Evolutionary conservation across 2,797 vertebrate genomes (phyloP).

Genomic region (Gephyroberyx darwinii): DNA sequence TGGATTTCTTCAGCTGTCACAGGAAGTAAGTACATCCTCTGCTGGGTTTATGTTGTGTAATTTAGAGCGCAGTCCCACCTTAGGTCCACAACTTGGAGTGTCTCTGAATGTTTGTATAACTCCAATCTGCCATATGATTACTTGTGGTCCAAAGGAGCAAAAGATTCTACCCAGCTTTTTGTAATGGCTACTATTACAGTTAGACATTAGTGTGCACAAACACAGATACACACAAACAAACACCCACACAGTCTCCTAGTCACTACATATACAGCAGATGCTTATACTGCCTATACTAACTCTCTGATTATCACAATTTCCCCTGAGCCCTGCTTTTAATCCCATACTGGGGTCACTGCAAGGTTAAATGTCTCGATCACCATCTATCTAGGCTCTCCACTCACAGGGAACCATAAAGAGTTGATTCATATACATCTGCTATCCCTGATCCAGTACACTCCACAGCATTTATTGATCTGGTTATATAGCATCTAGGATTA

Average conservation of each 20-base stretch:
- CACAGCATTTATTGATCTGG: conserved; percentile 55
- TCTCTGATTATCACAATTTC: conserved; percentile 46
- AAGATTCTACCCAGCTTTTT: conserved; percentile 35
- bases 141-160: conserved; percentile 11
- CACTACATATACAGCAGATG: conserved; percentile 16
- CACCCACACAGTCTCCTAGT: conserved; percentile 1
- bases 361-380: conserved; percentile 62
- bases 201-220: conserved; percentile 24
- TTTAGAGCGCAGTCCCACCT: too few relatives aligned
- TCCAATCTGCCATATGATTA: not conserved
- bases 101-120: conserved; percentile 30
- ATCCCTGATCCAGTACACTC: conserved; percentile 21
- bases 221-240: conserved; percentile 11
- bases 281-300: conserved; percentile 18
- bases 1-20: too few relatives aligned
- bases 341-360: conserved; percentile 48
- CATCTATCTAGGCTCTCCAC: conserved; percentile 43
- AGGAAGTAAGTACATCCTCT: too few relatives aligned
- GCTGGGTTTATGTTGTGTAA: too few relatives aligned
- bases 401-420: conserved; percentile 53
- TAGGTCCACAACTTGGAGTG: too few relatives aligned
- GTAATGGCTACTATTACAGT: conserved; percentile 13
- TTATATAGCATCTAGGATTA: conserved; percentile 57
- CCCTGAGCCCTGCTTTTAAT: conserved; percentile 45
- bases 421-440: conserved; percentile 56